Percentiles rank a stretch among this genome's conserved stretches.
These are phyloP conservation scores for Stenolophus ochropezus DNA, from an alignment of 2,888 invertebrate genomes.

Conservation along the genomic window DNA sequence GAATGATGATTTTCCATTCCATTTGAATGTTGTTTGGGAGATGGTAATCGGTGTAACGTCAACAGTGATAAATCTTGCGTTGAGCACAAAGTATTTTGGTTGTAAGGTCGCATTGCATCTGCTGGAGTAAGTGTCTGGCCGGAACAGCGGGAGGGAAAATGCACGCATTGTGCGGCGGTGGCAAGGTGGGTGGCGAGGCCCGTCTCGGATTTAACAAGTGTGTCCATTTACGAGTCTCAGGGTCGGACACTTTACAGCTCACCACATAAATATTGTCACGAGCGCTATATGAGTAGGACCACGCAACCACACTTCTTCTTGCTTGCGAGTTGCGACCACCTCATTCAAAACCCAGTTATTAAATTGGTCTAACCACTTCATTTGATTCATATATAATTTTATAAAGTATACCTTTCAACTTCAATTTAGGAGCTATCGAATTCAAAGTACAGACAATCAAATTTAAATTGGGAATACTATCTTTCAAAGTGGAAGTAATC, in stretches of 20 bases:
- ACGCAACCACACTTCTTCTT: not conserved
- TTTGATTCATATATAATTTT: too few species aligned
- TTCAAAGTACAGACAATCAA: too few species aligned
- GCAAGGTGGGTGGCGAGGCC: constrained; percentile 66
- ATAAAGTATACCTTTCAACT: too few species aligned
- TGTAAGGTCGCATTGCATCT: not conserved
- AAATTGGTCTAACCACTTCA: too few species aligned
- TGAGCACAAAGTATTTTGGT: not conserved
- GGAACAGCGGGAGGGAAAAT: constrained; percentile 30
- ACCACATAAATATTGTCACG: constrained; percentile 65
- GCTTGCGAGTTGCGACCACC: too few species aligned
- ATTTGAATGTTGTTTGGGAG: not conserved
- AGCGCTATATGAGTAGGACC: constrained; percentile 27
- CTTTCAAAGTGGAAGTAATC: too few species aligned
- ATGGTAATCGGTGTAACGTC: not conserved
- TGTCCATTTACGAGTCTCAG: constrained; percentile 65
- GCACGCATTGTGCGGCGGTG: constrained; percentile 60
- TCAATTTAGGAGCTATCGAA: too few species aligned
- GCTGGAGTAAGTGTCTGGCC: constrained; percentile 20
- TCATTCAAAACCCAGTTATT: too few species aligned
- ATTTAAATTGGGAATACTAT: too few species aligned
- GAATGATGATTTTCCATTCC: not conserved
- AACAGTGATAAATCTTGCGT: constrained; percentile 3
- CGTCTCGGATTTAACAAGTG: constrained; percentile 67
- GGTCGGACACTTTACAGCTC: constrained; percentile 63